Conservation (phyloP, 30 jellyfish, hydroid and myxozoan species). For the Aurelia sp. region DNA sequence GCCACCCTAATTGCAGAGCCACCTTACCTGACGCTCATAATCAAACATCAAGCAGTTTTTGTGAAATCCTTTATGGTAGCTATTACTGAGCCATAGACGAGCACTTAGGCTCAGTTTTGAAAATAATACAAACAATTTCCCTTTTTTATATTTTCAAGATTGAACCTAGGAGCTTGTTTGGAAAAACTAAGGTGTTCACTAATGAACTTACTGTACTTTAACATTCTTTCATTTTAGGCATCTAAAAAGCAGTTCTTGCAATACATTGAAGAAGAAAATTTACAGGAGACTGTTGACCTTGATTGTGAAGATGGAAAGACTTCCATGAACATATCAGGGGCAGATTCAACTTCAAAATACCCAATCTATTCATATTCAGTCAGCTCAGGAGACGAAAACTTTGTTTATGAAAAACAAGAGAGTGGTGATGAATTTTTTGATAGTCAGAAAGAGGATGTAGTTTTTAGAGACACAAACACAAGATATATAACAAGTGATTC, state of each 20-base stretch:
- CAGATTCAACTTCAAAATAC: constrained; percentile 11
- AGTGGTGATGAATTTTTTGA: neutral
- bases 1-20: too few species aligned
- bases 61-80: too few species aligned
- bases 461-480: neutral
- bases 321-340: neutral
- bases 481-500: neutral
- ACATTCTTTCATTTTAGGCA: constrained; percentile 1
- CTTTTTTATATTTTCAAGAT: too few species aligned
- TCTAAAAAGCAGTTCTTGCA: constrained; percentile 19
- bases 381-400: constrained; percentile 44
- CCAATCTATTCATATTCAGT: constrained; percentile 41
- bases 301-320: constrained; percentile 12
- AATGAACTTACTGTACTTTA: too few species aligned
- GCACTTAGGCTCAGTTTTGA: too few species aligned
- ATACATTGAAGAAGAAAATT: constrained; percentile 48
- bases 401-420: constrained; percentile 7
- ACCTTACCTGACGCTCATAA: too few species aligned
- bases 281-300: neutral
- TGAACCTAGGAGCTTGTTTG: too few species aligned
- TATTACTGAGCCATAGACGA: too few species aligned
- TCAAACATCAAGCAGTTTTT: too few species aligned
- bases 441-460: neutral
- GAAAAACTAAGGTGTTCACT: too few species aligned
- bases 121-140: too few species aligned